A percentile compares a stretch with the other conserved stretches of the same genome.
phyloP scores from a whole-genome alignment of 1,140 invertebrate species.

The Zaprionus lachaisei region DNA sequence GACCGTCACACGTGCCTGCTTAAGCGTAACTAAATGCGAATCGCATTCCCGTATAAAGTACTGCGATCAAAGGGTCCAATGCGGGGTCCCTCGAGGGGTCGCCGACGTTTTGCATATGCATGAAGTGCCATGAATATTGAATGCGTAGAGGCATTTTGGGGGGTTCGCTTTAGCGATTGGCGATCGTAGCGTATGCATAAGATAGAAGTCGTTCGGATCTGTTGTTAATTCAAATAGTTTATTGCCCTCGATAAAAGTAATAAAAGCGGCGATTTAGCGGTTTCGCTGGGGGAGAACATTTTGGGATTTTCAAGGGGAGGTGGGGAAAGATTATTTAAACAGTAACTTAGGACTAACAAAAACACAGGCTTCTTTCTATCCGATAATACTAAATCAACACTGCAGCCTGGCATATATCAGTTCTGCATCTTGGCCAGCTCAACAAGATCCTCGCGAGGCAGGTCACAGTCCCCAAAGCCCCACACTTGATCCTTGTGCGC shows the following conservation, averaged over 20 bases:
- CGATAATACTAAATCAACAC: conserved; percentile 1
- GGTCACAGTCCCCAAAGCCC: conserved; percentile 87
- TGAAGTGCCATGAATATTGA: conserved; percentile 20
- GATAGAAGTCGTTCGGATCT: not conserved
- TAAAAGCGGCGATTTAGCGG: conserved; percentile 51
- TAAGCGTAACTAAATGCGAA: conserved; percentile 42
- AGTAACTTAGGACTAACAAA: conserved; percentile 10
- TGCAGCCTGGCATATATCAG: conserved; percentile 25
- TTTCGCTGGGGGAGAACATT: conserved; percentile 1
- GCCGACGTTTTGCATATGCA: conserved; percentile 30
- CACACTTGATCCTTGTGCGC: conserved; percentile 85
- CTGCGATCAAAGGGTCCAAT: conserved; percentile 10
- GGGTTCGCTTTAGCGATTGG: conserved; percentile 8
- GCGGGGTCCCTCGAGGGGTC: not conserved
- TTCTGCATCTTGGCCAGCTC: conserved; percentile 85
- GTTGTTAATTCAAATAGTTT: conserved; percentile 42
- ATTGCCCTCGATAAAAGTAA: conserved; percentile 62
- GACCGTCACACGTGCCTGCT: conserved; percentile 25
- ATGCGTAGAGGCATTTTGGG: not conserved
- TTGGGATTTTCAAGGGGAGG: not conserved
- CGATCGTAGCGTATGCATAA: conserved; percentile 10
- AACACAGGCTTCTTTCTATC: conserved; percentile 7
- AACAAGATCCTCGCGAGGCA: conserved; percentile 85
- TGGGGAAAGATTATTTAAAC: not conserved
- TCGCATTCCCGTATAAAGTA: not conserved